Conservation (phyloP, 2,797 vertebrate species). For the Hafferia zeledoni region DNA sequence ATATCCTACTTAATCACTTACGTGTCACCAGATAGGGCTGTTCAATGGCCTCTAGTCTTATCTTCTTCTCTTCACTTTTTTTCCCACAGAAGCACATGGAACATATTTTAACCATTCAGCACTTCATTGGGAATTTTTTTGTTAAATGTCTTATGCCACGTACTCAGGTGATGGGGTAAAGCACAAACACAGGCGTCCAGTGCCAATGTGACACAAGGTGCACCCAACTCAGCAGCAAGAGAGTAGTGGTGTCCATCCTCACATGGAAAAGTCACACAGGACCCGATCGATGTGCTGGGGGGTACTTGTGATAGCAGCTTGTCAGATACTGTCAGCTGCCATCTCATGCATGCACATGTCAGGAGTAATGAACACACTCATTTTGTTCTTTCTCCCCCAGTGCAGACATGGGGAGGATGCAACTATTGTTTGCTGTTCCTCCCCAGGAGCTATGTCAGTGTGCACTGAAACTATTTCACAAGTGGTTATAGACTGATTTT, state of each 20-base stretch:
- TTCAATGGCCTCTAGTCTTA: not conserved
- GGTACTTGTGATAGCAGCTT: not conserved
- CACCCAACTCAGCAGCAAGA: not conserved
- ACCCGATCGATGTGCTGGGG: not conserved
- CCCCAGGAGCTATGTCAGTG: conserved; percentile 1
- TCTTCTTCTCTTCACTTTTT: not conserved
- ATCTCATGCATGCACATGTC: not conserved
- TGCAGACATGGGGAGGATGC: not conserved
- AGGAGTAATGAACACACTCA: rapidly evolving
- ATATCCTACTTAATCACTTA: not conserved
- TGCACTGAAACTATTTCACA: not conserved
- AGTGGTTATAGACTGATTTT: not conserved
- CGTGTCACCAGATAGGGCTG: not conserved
- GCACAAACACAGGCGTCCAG: not conserved
- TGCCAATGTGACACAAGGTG: not conserved
- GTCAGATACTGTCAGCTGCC: conserved; percentile 21
- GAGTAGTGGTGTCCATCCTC: rapidly evolving
- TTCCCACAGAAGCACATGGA: not conserved
- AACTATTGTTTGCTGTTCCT: not conserved
- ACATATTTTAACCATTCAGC: not conserved
- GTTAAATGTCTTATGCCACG: not conserved
- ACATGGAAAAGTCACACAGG: not conserved
- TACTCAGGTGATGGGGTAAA: not conserved
- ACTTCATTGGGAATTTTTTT: not conserved
- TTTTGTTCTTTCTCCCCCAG: not conserved